Base-by-base conservation (phyloP, 2,113 vertebrate species). In the Stegastes partitus region DNA sequence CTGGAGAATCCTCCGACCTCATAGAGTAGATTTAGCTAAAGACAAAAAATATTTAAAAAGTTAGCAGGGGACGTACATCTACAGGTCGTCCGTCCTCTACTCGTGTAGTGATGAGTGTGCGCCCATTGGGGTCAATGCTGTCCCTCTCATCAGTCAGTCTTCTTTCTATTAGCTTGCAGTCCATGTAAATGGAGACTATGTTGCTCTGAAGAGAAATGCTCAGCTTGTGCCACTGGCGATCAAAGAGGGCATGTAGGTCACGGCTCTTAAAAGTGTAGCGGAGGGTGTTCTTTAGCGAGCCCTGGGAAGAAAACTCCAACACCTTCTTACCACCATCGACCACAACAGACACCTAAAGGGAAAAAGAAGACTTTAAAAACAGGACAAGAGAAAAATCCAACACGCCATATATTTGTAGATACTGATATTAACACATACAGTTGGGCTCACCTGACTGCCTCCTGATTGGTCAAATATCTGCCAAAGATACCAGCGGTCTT, bases 141-240 rank as follows among this genome's bases (percentile, higher is more conserved):
- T 93, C 92, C 84, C 92, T 96, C 80, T 93, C 94, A 14, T 95
- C 95, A 6, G 93, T 97, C 72, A 91, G 94, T 53, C 91, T 94
- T 66, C 95, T 95, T 76, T 97, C 97, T 86, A 97, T 94, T 77
- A 99, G 94, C 84, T 93, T 96, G 89, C 98, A 99, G 92, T 99
- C 97, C 92, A 98, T 80, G 83, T 97, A 98, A 74, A 99, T 86
- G 67, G 96, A 96, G 80, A 98, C 90, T 2, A 94, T 91, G 75
- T 86, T 93, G 26, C 91, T 93, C 80, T 97, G 95, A 12, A 98
- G 90, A 10, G 94, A 93, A 73, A 99, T 77, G 88, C 96, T 93
- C 89, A 99, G 94, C 90, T 97, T 98, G 94, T 99, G 98, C 97
- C 97, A 99, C 78, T 97, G 97, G 21, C 97, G 96, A 90, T 99